Evolutionary conservation across 2,888 invertebrate genomes (phyloP).

Genomic region (Drosophila lacicola): DNA sequence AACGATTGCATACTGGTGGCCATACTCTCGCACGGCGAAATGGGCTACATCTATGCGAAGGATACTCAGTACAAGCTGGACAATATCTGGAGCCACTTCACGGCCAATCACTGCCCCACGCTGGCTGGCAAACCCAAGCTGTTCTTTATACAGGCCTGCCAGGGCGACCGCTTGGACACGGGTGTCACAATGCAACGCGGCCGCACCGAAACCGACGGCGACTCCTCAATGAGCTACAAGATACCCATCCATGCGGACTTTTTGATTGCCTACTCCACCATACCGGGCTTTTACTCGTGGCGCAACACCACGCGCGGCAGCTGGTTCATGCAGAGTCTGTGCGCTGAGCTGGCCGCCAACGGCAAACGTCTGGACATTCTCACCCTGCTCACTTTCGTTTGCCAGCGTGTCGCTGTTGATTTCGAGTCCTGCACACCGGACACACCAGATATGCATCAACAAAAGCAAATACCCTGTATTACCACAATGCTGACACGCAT

Average conservation of each 20-base stretch:
- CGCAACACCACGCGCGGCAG: slow-evolving; percentile 96
- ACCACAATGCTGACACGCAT: slow-evolving; percentile 96
- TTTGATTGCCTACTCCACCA: slow-evolving; percentile 96
- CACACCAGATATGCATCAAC: slow-evolving; percentile 92
- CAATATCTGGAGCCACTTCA: slow-evolving; percentile 91
- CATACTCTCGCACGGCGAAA: slow-evolving; percentile 95
- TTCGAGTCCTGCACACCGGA: slow-evolving; percentile 96
- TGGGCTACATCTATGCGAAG: slow-evolving; percentile 93
- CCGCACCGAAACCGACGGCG: slow-evolving; percentile 90
- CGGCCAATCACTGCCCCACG: slow-evolving; percentile 92
- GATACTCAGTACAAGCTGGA: slow-evolving; percentile 94
- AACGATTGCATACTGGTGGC: slow-evolving; percentile 93
- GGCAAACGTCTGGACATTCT: slow-evolving; percentile 92
- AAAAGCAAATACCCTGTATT: slow-evolving; percentile 96
- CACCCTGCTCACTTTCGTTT: slow-evolving; percentile 94
- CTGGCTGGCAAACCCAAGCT: slow-evolving; percentile 93
- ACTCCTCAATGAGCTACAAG: slow-evolving; percentile 88
- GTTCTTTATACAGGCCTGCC: slow-evolving; percentile 95
- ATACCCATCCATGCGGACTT: slow-evolving; percentile 97
- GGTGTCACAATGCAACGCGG: slow-evolving; percentile 88
- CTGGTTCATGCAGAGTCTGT: slow-evolving; percentile 98
- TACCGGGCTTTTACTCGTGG: slow-evolving; percentile 98
- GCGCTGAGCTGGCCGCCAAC: slow-evolving; percentile 91
- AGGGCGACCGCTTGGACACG: slow-evolving; percentile 93
- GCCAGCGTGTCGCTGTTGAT: slow-evolving; percentile 93